Percentiles rank a stretch among this genome's conserved stretches.
These are phyloP conservation scores for Phyllotreta striolata DNA, from an alignment of 2,888 invertebrate species.

Conservation along the genomic window DNA sequence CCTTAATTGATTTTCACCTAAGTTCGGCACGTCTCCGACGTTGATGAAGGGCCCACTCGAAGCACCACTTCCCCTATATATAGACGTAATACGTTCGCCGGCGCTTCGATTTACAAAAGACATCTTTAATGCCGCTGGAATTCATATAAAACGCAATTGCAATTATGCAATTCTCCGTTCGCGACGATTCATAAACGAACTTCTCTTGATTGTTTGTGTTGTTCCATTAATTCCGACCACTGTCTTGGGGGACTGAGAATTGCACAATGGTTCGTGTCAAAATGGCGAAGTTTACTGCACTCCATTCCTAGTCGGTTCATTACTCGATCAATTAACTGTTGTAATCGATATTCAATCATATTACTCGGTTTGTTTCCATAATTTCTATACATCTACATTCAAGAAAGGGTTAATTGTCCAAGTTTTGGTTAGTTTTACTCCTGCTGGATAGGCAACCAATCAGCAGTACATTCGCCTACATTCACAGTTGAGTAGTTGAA, in stretches of 20 bases:
- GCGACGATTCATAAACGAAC: slow-evolving; percentile 4
- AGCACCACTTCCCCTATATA: slow-evolving; percentile 1
- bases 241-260: not conserved
- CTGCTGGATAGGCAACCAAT: too few relatives aligned
- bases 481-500: too few relatives aligned
- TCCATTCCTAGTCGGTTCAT: too few relatives aligned
- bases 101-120: slow-evolving; percentile 4
- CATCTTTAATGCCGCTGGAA: slow-evolving; percentile 18
- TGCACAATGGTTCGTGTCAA: too few relatives aligned
- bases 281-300: too few relatives aligned
- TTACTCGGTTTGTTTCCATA: too few relatives aligned
- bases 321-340: too few relatives aligned
- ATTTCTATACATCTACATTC: too few relatives aligned
- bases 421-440: too few relatives aligned
- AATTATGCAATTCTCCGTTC: slow-evolving; percentile 15
- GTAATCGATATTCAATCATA: too few relatives aligned
- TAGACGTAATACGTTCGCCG: slow-evolving; percentile 5
- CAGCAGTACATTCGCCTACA: too few relatives aligned
- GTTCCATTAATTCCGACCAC: slow-evolving; percentile 9
- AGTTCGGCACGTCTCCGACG: slow-evolving; percentile 15
- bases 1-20: slow-evolving; percentile 21
- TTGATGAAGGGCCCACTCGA: slow-evolving; percentile 10
- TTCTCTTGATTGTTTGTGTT: slow-evolving; percentile 7
- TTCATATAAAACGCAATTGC: slow-evolving; percentile 15
- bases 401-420: too few relatives aligned